Evolutionary conservation across 2,888 invertebrate genomes (phyloP).

Genomic region (Alloscopus bannaensis): DNA sequence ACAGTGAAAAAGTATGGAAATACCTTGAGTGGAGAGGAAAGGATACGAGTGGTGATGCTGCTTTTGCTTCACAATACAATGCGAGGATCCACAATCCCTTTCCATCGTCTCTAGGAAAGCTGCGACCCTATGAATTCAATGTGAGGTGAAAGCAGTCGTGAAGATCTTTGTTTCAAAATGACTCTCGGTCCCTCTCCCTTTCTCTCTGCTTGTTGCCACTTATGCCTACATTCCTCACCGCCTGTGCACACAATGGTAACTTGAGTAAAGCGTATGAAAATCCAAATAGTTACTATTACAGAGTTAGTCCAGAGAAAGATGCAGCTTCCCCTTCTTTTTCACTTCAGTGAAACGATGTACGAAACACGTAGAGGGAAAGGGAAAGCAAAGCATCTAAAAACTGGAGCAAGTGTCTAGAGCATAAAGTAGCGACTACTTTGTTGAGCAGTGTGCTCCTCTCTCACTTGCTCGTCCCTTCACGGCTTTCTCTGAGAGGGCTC

Average conservation of each 20-base stretch:
- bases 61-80: not conserved
- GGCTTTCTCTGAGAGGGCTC: not conserved
- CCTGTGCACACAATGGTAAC: too few species aligned
- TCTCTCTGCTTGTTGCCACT: too few species aligned
- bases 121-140: not conserved
- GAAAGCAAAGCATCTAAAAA: too few species aligned
- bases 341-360: not conserved
- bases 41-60: not conserved
- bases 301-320: not conserved
- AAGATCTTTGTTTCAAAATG: conserved; percentile 15
- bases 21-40: not conserved
- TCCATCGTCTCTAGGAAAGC: not conserved
- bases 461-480: not conserved
- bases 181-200: not conserved
- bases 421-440: conserved; percentile 12
- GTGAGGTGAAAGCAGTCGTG: not conserved
- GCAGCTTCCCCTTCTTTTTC: conserved; percentile 4
- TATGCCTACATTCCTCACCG: too few species aligned
- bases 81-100: not conserved
- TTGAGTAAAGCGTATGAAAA: too few species aligned
- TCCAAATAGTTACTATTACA: too few species aligned
- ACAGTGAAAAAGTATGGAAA: conserved; percentile 32
- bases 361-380: too few species aligned
- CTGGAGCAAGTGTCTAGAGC: too few species aligned
- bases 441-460: conserved; percentile 5